Conservation (phyloP, 2,797 vertebrate genomes). For the Xerus rutilus region DNA sequence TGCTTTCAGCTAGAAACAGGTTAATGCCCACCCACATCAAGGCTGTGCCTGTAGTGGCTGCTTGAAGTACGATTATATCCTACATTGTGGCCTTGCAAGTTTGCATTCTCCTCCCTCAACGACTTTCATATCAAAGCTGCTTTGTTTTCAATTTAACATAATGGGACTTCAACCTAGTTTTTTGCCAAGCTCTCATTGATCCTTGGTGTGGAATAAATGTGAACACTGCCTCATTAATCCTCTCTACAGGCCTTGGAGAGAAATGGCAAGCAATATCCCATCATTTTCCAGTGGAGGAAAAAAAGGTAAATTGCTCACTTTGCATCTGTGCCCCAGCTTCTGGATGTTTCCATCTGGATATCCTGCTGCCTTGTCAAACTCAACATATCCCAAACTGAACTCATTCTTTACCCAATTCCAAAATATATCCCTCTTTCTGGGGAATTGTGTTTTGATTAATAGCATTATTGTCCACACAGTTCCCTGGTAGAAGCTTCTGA, state of each 20-base stretch:
- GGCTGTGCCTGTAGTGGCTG: background rate
- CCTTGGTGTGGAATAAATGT: constrained; percentile 78
- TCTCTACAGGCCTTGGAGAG: constrained; percentile 63
- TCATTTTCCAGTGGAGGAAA: constrained; percentile 66
- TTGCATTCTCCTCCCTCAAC: background rate
- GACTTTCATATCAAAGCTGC: constrained; percentile 64
- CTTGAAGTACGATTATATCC: background rate
- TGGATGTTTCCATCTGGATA: constrained; percentile 66
- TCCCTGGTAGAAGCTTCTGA: background rate
- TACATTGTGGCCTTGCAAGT: background rate
- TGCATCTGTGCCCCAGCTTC: constrained; percentile 51
- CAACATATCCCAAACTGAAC: background rate
- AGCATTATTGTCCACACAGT: background rate
- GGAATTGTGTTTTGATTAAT: background rate
- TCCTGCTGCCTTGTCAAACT: constrained; percentile 62
- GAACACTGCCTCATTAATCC: constrained; percentile 73
- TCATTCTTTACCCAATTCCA: constrained; percentile 4
- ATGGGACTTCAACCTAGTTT: constrained; percentile 54
- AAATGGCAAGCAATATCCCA: constrained; percentile 37
- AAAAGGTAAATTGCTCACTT: constrained; percentile 54
- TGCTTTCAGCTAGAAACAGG: constrained; percentile 41
- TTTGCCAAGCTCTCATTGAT: constrained; percentile 71
- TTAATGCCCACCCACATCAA: background rate
- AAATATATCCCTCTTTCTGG: constrained; percentile 22
- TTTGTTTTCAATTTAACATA: constrained; percentile 75